Conservation (phyloP, 2,888 invertebrate genomes). For the Scaptomyza parva region DNA sequence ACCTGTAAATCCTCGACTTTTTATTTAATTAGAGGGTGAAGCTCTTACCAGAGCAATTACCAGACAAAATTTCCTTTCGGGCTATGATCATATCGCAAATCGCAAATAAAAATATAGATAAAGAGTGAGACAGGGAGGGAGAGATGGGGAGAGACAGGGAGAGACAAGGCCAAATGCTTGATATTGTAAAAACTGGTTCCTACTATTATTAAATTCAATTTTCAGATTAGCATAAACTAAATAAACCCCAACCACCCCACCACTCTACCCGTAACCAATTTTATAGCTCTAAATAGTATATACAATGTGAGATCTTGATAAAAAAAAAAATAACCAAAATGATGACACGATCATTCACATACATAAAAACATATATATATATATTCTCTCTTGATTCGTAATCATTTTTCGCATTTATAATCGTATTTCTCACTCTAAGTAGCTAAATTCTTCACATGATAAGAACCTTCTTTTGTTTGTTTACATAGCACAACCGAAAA, state of each 20-base stretch:
- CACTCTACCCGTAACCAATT: background rate
- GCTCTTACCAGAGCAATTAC: slow-evolving; percentile 13
- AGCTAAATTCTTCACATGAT: slow-evolving; percentile 27
- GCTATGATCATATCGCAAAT: slow-evolving; percentile 19
- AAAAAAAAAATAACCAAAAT: slow-evolving; percentile 5
- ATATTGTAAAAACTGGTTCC: slow-evolving; percentile 62
- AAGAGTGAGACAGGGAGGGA: background rate
- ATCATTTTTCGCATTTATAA: slow-evolving; percentile 19
- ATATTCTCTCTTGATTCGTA: background rate
- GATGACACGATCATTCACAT: slow-evolving; percentile 26
- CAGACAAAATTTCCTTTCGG: slow-evolving; percentile 28
- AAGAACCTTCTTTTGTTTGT: slow-evolving; percentile 55
- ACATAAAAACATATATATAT: too few species aligned
- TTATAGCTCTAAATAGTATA: slow-evolving; percentile 8
- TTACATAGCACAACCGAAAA: slow-evolving; percentile 34
- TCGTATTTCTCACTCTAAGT: slow-evolving; percentile 20
- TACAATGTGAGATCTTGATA: slow-evolving; percentile 41
- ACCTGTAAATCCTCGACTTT: background rate
- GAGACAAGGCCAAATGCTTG: slow-evolving; percentile 42
- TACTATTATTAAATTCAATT: slow-evolving; percentile 60
- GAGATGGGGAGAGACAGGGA: background rate
- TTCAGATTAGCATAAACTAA: slow-evolving; percentile 54
- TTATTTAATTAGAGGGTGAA: background rate
- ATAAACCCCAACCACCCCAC: slow-evolving; percentile 7
- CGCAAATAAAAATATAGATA: background rate